These are phyloP conservation scores for Pipistrellus pygmaeus DNA, from an alignment of 2,797 vertebrate species.

Conservation along the genomic window DNA sequence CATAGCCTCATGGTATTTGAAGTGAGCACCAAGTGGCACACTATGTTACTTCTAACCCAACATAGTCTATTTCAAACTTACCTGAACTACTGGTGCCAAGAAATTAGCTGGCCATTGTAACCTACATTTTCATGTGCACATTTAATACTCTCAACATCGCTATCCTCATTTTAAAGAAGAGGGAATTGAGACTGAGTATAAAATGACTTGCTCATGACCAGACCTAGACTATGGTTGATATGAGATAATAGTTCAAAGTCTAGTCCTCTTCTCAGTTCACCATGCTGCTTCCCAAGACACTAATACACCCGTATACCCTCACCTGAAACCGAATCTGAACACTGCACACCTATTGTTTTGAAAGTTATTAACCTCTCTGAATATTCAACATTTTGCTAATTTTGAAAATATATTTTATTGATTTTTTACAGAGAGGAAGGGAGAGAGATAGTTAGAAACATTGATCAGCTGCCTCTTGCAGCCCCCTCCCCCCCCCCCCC, in stretches of 20 bases:
- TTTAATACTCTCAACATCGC: background rate
- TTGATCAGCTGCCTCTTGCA: too few relatives aligned
- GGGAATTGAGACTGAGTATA: background rate
- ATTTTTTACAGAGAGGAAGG: too few relatives aligned
- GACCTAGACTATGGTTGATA: background rate
- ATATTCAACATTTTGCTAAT: conserved; percentile 10
- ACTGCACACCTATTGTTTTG: background rate
- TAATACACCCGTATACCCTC: background rate
- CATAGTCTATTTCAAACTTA: background rate
- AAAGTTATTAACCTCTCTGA: conserved; percentile 12
- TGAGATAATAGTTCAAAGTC: background rate
- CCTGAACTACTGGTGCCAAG: background rate
- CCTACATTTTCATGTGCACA: background rate
- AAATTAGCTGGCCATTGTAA: background rate
- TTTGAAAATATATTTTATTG: background rate
- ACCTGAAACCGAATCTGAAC: background rate
- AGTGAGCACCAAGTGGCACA: background rate
- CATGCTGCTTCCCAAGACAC: background rate
- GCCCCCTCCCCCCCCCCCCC: too few relatives aligned
- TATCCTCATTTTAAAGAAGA: background rate
- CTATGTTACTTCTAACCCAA: background rate
- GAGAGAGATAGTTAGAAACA: too few relatives aligned
- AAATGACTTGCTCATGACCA: background rate
- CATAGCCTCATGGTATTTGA: background rate
- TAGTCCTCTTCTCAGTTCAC: background rate